Conservation (phyloP, 2,113 vertebrate genomes). For the Equus quagga region DNA sequence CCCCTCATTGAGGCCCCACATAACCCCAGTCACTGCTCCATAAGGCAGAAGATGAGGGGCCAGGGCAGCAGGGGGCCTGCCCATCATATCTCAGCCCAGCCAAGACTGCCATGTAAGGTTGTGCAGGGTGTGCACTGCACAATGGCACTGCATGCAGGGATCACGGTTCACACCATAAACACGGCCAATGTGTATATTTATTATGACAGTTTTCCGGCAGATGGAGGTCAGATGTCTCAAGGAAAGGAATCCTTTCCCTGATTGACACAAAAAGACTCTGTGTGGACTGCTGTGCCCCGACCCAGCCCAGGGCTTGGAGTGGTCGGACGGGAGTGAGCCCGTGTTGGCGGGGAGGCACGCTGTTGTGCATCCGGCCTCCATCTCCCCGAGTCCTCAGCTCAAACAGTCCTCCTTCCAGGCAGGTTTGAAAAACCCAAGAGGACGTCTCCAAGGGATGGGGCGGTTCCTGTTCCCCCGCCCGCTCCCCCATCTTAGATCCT, state of each 20-base stretch:
- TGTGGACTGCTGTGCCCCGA: not conserved
- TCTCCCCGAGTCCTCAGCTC: not conserved
- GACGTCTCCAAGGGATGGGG: not conserved
- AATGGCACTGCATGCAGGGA: not conserved
- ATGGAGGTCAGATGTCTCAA: not conserved
- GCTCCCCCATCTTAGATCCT: not conserved
- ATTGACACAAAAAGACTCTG: not conserved
- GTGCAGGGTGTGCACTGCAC: not conserved
- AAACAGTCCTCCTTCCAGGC: not conserved
- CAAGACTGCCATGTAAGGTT: not conserved
- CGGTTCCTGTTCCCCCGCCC: not conserved
- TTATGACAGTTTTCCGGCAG: slow-evolving; percentile 1
- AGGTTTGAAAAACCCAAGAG: not conserved
- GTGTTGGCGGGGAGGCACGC: not conserved
- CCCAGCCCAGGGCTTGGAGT: not conserved
- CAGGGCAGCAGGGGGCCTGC: not conserved
- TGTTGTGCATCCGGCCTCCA: not conserved
- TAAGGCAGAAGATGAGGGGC: not conserved
- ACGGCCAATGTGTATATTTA: not conserved
- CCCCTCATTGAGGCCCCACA: not conserved
- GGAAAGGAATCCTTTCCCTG: not conserved
- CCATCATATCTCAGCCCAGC: not conserved
- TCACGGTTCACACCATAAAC: not conserved
- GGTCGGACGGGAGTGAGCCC: not conserved
- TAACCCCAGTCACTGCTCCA: not conserved